Evolutionary conservation across 2,113 vertebrate species (phyloP).

Genomic region (Eudorcas thomsonii): DNA sequence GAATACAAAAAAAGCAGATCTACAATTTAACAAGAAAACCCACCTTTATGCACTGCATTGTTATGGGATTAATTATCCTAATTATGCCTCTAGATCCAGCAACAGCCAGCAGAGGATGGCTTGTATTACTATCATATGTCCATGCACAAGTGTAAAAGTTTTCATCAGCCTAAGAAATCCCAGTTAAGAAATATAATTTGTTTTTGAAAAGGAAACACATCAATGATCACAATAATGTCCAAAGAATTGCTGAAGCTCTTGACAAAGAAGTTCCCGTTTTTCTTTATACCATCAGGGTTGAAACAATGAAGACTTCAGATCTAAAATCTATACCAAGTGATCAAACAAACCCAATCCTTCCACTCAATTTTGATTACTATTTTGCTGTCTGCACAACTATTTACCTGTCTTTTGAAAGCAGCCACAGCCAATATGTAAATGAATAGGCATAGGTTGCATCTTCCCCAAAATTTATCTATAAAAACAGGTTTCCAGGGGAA

Average conservation of each 20-base stretch:
- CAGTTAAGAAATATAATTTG: slow-evolving; percentile 79
- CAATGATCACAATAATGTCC: background rate
- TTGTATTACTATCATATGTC: slow-evolving; percentile 98
- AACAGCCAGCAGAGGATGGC: slow-evolving; percentile 95
- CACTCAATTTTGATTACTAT: background rate
- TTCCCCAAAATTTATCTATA: background rate
- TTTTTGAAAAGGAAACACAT: slow-evolving; percentile 15
- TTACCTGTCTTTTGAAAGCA: background rate
- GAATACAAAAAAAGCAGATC: background rate
- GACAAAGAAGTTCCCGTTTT: background rate
- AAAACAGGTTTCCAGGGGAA: background rate
- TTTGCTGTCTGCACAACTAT: background rate
- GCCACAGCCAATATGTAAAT: background rate
- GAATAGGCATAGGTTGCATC: background rate
- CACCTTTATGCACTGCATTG: slow-evolving; percentile 99
- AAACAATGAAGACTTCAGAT: background rate
- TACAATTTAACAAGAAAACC: slow-evolving; percentile 27
- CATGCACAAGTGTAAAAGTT: slow-evolving; percentile 99
- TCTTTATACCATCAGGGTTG: background rate
- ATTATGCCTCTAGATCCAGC: slow-evolving; percentile 98
- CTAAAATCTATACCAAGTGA: background rate
- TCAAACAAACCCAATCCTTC: background rate
- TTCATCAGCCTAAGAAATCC: slow-evolving; percentile 90
- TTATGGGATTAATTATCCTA: slow-evolving; percentile 98
- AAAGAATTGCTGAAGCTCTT: background rate